Base-by-base conservation (phyloP, 2,797 vertebrate genomes). In the Mastacembelus armatus region DNA sequence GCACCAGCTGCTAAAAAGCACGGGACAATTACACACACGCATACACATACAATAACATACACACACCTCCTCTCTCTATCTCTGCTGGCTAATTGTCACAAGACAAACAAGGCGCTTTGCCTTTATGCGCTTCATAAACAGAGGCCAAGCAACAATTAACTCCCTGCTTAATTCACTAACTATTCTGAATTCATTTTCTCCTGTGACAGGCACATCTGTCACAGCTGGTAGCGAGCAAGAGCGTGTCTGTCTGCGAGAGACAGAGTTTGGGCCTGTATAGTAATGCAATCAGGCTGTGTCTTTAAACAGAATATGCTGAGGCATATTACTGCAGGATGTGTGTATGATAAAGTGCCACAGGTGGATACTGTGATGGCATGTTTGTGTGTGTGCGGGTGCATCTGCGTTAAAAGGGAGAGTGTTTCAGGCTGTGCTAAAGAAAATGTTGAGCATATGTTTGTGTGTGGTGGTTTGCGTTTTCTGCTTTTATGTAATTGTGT, bases 101-200 rank as follows among this genome's bases (percentile, higher is more conserved):
- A 93, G 93, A 91, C 92, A 93, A 93, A 94, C 93, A 93, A 90
- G 91, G 89, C 89, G 89, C 85, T 86, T 88, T 85, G 85, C 85
- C 89, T 91, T 87, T 90, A 83, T 89, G 90, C 85, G 88, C 89
- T 88, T 92, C 91, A 92, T 94, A 93, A 93, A 92, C 90, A 89
- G 85, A 62, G 93, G 90, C 91, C 92, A 92, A 83, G 90, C 89
- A 87, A 91, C 92, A 93, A 94, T 94, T 94, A 94, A 92, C 92
- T 93, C 92, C 91, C 92, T 91, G 88, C 92, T 94, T 94, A 94
- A 94, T 94, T 94, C 90, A 89, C 92, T 94, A 94, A 94, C 90
- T 93, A 93, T 93, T 94, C 87, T 85, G 89, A 92, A 93, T 94
- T 92, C 92, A 93, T 94, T 93, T 92, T 92, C 92, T 93, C 90